These are phyloP conservation scores for Sacculina carcini DNA, from an alignment of 2,888 invertebrate species.

Conservation along the genomic window DNA sequence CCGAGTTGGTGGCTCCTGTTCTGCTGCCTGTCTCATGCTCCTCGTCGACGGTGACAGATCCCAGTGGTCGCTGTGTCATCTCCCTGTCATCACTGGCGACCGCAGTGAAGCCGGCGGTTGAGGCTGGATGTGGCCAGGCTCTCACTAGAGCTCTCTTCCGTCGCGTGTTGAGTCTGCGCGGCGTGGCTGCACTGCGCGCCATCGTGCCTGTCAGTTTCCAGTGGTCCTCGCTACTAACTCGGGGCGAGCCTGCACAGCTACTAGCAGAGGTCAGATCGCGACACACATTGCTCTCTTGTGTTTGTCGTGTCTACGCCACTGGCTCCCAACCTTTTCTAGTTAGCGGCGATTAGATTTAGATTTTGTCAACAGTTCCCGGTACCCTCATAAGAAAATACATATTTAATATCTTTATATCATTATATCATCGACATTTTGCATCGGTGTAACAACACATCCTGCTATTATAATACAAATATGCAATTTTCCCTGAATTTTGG, in stretches of 20 bases:
- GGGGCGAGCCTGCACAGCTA: not conserved
- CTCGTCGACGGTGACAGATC: too few species aligned
- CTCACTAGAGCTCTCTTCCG: not conserved
- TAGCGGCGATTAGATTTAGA: too few species aligned
- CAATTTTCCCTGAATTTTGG: too few species aligned
- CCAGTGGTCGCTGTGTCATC: not conserved
- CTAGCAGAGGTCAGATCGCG: not conserved
- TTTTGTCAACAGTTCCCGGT: too few species aligned
- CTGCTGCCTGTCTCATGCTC: too few species aligned
- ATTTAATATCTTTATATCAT: too few species aligned
- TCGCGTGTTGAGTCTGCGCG: not conserved
- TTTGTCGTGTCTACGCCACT: too few species aligned
- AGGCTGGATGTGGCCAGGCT: not conserved
- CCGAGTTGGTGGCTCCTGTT: not conserved
- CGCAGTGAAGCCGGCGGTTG: not conserved
- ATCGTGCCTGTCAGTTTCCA: not conserved
- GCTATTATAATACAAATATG: too few species aligned
- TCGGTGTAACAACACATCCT: too few species aligned
- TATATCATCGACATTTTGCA: too few species aligned
- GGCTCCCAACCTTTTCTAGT: too few species aligned
- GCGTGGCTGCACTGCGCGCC: not conserved
- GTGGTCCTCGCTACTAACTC: not conserved
- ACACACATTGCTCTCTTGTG: not conserved
- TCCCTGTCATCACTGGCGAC: not conserved
- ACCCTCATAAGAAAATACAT: too few species aligned